Conservation (phyloP, 2,888 invertebrate genomes). For the Stramonita haemastoma region DNA sequence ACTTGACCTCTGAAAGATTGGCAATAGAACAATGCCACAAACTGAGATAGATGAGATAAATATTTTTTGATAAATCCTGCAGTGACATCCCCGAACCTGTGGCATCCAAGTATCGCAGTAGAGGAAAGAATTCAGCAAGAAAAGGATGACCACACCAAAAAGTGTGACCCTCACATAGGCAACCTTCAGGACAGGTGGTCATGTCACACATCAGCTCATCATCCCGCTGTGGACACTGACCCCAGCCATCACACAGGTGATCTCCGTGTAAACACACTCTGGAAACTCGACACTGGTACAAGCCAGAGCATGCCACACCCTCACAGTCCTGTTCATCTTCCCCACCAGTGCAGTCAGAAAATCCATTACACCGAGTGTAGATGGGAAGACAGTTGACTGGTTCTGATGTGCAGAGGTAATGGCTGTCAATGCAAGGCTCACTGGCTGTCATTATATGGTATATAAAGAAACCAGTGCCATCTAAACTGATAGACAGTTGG, state of each 20-base stretch:
- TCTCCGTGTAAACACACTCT: background rate
- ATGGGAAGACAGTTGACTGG: background rate
- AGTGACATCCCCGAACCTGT: background rate
- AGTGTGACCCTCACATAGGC: background rate
- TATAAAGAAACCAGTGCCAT: background rate
- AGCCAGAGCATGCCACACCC: background rate
- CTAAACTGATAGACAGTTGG: background rate
- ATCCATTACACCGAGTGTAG: conserved; percentile 12
- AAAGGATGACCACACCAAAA: background rate
- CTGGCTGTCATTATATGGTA: background rate
- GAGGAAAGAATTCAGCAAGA: background rate
- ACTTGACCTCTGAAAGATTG: background rate
- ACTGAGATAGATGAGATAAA: background rate
- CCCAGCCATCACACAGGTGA: background rate
- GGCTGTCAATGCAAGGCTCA: background rate
- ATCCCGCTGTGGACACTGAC: conserved; percentile 6
- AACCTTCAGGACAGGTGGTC: background rate
- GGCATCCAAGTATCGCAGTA: background rate
- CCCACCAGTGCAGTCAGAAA: background rate
- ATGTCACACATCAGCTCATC: background rate
- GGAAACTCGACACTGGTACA: background rate
- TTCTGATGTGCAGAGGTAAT: background rate
- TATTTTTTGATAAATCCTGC: background rate
- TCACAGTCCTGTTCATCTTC: conserved; percentile 19
- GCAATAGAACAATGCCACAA: background rate